These are phyloP conservation scores for Polydrusus tereticollis DNA, from an alignment of 2,888 invertebrate species.

Conservation along the genomic window DNA sequence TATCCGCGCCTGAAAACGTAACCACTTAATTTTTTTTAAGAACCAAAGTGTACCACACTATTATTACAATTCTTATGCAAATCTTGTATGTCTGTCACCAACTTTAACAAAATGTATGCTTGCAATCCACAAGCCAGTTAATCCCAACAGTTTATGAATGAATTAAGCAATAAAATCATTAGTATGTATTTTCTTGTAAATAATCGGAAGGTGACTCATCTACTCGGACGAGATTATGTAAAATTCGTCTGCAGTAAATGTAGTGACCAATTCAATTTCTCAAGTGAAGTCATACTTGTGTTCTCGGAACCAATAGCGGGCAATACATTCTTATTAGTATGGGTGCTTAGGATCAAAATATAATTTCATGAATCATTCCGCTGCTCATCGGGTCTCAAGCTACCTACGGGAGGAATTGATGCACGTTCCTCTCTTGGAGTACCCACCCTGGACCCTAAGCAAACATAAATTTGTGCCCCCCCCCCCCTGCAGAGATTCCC, in stretches of 20 bases:
- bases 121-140: constrained; percentile 23
- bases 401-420: too few species aligned
- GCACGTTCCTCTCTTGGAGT: too few species aligned
- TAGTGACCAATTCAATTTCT: constrained; percentile 21
- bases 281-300: constrained; percentile 26
- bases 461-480: too few species aligned
- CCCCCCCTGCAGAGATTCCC: too few species aligned
- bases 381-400: too few species aligned
- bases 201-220: constrained; percentile 26
- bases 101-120: constrained; percentile 13
- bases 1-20: too few species aligned
- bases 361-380: neutral
- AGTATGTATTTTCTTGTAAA: constrained; percentile 26
- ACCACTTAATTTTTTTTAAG: neutral
- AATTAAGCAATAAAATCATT: constrained; percentile 17
- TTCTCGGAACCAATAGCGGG: constrained; percentile 27
- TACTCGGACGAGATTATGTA: constrained; percentile 18
- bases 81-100: constrained; percentile 3
- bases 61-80: neutral
- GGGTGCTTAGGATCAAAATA: neutral
- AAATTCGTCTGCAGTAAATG: constrained; percentile 27
- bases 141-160: constrained; percentile 24
- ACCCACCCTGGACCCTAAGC: too few species aligned
- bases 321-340: constrained; percentile 6
- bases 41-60: neutral